phyloP scores from a whole-genome alignment of 2,113 vertebrate species.

The Hippoglossus stenolepis region DNA sequence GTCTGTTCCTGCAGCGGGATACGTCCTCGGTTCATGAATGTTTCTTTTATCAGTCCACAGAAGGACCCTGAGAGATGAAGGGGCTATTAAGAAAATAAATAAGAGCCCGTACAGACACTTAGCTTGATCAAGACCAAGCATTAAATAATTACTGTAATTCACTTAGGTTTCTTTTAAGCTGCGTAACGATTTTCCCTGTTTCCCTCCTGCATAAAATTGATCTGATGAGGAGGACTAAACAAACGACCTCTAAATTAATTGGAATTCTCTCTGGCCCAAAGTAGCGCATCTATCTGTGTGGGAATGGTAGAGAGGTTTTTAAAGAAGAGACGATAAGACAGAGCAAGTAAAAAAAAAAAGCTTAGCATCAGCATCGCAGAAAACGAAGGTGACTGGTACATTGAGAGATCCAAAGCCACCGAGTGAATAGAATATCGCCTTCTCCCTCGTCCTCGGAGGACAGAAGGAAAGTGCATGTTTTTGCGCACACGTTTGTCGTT shows the following conservation, averaged over 20 bases:
- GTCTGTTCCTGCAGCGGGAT: conserved; percentile 19
- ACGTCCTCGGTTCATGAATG: conserved; percentile 48
- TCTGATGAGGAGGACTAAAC: conserved; percentile 74
- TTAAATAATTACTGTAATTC: conserved; percentile 83
- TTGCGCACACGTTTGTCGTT: neutral
- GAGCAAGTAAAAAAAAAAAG: conserved; percentile 24
- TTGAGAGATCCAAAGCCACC: conserved; percentile 32
- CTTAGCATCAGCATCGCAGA: conserved; percentile 33
- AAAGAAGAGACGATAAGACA: conserved; percentile 49
- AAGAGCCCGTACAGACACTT: conserved; percentile 74
- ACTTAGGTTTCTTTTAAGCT: conserved; percentile 79
- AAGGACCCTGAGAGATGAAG: conserved; percentile 70
- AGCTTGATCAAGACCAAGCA: conserved; percentile 79
- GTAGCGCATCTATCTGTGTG: conserved; percentile 56
- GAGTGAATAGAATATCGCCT: conserved; percentile 58
- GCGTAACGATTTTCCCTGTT: conserved; percentile 73
- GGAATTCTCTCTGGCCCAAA: conserved; percentile 64
- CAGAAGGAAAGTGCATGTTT: conserved; percentile 22
- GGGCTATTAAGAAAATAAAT: conserved; percentile 77
- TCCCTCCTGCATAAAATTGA: conserved; percentile 73
- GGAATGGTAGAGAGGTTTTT: conserved; percentile 63
- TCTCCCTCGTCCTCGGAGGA: conserved; percentile 55
- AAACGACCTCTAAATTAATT: conserved; percentile 79
- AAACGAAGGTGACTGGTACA: conserved; percentile 54
- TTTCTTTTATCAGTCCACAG: conserved; percentile 66